These are phyloP conservation scores for Actinostola sp. DNA, from an alignment of 92 coral and sea anemone species.

Conservation along the genomic window DNA sequence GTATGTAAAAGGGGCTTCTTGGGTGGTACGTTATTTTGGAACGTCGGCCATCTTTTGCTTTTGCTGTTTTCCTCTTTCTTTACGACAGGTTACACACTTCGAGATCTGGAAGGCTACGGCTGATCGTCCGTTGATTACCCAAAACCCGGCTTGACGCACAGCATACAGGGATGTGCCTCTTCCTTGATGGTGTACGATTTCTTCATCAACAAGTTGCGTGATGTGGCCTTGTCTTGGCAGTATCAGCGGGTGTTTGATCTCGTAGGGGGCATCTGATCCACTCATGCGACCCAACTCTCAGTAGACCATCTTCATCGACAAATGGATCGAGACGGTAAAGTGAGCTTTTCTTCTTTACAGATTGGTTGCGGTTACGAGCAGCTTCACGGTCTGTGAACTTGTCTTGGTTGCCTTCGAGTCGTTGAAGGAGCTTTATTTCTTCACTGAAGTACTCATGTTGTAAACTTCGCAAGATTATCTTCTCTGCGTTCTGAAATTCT, in stretches of 20 bases:
- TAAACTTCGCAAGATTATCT: conserved; percentile 20
- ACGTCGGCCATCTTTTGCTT: conserved; percentile 40
- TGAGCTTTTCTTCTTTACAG: conserved; percentile 11
- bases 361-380: conserved; percentile 26
- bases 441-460: conserved; percentile 33
- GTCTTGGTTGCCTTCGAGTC: conserved; percentile 29
- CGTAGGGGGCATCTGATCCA: conserved; percentile 26
- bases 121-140: conserved; percentile 33
- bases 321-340: conserved; percentile 35
- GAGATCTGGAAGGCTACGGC: conserved; percentile 17
- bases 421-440: conserved; percentile 16
- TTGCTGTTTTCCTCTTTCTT: conserved; percentile 19
- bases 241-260: conserved; percentile 43
- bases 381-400: conserved; percentile 32
- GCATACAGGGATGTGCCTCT: too few relatives aligned
- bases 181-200: conserved; percentile 32
- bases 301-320: conserved; percentile 30
- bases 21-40: conserved; percentile 35
- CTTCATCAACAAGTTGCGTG: conserved; percentile 23
- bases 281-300: conserved; percentile 46
- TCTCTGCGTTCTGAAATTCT: conserved; percentile 55
- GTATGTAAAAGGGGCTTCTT: conserved; percentile 38
- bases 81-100: conserved; percentile 46
- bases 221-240: conserved; percentile 24
- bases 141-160: conserved; percentile 15